Base-by-base conservation (phyloP, 1,140 invertebrate species). In the Zaprionus davidi region DNA sequence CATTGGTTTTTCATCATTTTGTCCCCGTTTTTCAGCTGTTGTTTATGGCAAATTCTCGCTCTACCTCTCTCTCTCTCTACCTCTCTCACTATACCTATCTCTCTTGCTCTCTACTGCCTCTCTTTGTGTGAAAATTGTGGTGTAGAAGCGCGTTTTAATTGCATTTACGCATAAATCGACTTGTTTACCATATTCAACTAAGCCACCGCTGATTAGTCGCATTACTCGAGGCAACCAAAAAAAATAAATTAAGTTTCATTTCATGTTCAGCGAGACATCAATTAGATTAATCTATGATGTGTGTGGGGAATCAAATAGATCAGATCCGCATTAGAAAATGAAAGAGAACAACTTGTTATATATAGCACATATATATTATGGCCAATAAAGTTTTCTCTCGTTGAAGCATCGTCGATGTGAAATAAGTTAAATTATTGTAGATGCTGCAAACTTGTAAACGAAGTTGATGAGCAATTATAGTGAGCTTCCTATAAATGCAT, bases 91-190 rank as follows among this genome's bases (percentile, higher is more conserved):
- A 59, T 63, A 15, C 2, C 13, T 1, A 53, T 36, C 3, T 17
- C 26, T 62, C 44, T 53, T 36, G 26, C 31, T 44, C 55, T 41
- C 68, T 75, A 3, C 44, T 57, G 51, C 44, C 22, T 60, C 46
- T 44, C 58, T 28, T 64, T 75, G 55, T 36, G 49, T 77, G 65
- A 71, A 65, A 71, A 82, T 71, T 26, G 82, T 28, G 63, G 58
- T 67, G 71, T 49, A 46, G n/a, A 71, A 64, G 66, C 53, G 46
- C 22, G 24, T 55, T 59, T 71, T 58, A 44, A 64, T 69, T 73
- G 34, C 22, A 41, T 55, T 68, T 55, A 60, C 34, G 24, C 59
- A 69, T 56, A 64, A 70, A 58, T 64, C 55, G 59, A 13, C 20
- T 63, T 70, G 36, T 75, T 63, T 62, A 53, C n/a, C 51, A 36